Evolutionary conservation across 2,888 invertebrate genomes (phyloP).

Genomic region (Metellina segmentata): DNA sequence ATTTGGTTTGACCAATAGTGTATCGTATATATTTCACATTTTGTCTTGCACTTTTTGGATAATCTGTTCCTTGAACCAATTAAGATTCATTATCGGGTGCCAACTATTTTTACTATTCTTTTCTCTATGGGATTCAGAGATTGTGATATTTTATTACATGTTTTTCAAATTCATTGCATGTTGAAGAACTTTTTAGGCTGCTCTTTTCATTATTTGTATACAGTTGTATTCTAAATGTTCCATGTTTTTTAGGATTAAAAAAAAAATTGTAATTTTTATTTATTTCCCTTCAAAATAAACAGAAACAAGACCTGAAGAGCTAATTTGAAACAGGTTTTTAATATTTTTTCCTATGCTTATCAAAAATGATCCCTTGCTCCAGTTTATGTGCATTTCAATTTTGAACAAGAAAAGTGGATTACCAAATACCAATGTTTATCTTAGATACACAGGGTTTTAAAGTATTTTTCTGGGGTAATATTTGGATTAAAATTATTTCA

Average conservation of each 20-base stretch:
- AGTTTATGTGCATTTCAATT: too few species aligned
- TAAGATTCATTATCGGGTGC: background rate
- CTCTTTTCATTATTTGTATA: background rate
- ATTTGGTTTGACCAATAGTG: too few species aligned
- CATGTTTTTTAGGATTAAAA: background rate
- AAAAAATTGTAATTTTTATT: background rate
- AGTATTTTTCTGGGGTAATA: background rate
- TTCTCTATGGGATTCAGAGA: background rate
- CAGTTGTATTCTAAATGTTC: background rate
- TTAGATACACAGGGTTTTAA: background rate
- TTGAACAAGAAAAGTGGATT: too few species aligned
- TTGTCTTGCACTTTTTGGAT: background rate
- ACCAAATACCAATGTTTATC: too few species aligned
- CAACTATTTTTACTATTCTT: constrained; percentile 4
- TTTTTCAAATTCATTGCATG: background rate
- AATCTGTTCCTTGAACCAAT: background rate
- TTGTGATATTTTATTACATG: constrained; percentile 1
- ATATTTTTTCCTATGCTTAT: too few species aligned
- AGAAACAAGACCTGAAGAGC: background rate
- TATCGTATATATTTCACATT: background rate
- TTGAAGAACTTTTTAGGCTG: background rate
- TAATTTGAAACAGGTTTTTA: too few species aligned
- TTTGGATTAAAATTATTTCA: background rate
- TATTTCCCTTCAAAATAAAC: background rate
- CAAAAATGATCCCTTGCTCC: too few species aligned